Conservation (phyloP, 2,888 invertebrate genomes). For the Ochropleura plecta region DNA sequence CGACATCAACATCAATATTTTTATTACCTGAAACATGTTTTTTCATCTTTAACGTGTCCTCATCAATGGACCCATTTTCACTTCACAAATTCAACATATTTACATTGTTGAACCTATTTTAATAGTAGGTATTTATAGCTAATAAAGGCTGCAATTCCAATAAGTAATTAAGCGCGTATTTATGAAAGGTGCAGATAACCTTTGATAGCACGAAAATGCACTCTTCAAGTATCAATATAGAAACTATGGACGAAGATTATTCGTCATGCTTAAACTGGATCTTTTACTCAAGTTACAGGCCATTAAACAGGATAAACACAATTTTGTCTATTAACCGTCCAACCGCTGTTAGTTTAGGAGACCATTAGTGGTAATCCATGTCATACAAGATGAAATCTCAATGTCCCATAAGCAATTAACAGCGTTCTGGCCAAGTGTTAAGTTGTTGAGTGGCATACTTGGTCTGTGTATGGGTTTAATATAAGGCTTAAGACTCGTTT, state of each 20-base stretch:
- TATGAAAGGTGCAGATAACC: slow-evolving; percentile 27
- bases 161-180: not conserved
- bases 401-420: slow-evolving; percentile 62
- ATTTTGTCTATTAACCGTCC: slow-evolving; percentile 15
- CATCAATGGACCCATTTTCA: not conserved
- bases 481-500: not conserved
- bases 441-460: slow-evolving; percentile 18
- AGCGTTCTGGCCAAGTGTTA: not conserved
- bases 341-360: slow-evolving; percentile 28
- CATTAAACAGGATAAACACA: not conserved
- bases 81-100: not conserved
- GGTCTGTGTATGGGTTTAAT: slow-evolving; percentile 1
- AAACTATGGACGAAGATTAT: not conserved
- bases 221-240: not conserved
- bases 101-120: not conserved
- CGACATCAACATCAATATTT: not conserved
- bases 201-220: slow-evolving; percentile 17
- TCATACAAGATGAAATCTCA: slow-evolving; percentile 43
- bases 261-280: not conserved
- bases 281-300: not conserved
- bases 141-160: slow-evolving; percentile 1
- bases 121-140: not conserved
- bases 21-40: not conserved
- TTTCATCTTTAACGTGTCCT: not conserved
- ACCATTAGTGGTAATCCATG: slow-evolving; percentile 67